Conservation (phyloP, 2,888 invertebrate species). For the Diabrotica balteata region DNA sequence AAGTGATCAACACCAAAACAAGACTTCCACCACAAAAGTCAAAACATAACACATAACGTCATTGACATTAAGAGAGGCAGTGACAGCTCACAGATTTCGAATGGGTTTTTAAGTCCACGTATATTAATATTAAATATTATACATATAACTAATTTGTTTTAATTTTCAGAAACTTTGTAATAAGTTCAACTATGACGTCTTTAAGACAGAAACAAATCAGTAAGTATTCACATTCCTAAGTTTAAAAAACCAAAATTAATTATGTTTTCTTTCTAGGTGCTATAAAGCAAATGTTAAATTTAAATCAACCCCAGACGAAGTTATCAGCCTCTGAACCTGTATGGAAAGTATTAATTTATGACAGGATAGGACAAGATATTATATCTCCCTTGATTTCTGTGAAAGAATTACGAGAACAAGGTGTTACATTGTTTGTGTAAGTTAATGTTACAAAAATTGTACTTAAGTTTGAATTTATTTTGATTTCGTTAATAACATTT, state of each 20-base stretch:
- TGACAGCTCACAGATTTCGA: conserved; percentile 1
- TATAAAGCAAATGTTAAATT: conserved; percentile 93
- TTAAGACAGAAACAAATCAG: conserved; percentile 77
- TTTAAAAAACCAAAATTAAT: conserved; percentile 30
- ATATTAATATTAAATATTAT: conserved; percentile 2
- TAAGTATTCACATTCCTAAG: conserved; percentile 55
- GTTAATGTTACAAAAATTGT: conserved; percentile 52
- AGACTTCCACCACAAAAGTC: not conserved
- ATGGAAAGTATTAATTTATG: conserved; percentile 97
- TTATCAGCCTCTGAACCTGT: conserved; percentile 83
- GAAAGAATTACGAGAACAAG: conserved; percentile 92
- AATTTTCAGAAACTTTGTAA: not conserved
- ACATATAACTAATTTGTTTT: no score
- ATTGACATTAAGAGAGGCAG: conserved; percentile 2
- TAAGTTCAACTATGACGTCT: conserved; percentile 64
- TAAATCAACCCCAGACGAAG: conserved; percentile 83
- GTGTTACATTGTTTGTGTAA: conserved; percentile 97
- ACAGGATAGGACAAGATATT: conserved; percentile 96
- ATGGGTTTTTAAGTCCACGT: conserved; percentile 22
- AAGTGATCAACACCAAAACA: no score
- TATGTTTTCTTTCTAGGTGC: conserved; percentile 73
- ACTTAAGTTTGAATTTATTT: conserved; percentile 7
- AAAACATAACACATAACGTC: not conserved
- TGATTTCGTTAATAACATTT: conserved; percentile 38
- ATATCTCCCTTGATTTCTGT: conserved; percentile 96